Evolutionary conservation across 2,797 vertebrate species (phyloP).

Genomic region (Siniperca obscura): DNA sequence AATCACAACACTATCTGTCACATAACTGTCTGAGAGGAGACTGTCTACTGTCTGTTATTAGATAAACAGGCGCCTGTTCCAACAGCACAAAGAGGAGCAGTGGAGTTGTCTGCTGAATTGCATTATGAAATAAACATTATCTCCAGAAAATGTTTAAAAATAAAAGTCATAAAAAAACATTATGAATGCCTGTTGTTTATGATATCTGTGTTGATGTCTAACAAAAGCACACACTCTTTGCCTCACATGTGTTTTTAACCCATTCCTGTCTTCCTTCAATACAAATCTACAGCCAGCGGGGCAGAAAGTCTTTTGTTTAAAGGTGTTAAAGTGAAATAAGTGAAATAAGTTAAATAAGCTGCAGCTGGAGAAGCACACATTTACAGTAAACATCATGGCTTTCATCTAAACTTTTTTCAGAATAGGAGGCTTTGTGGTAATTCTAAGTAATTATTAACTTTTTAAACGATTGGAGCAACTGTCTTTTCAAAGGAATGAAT

Average conservation of each 20-base stretch:
- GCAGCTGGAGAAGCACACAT: background rate
- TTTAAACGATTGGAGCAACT: background rate
- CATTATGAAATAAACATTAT: background rate
- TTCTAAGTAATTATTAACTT: background rate
- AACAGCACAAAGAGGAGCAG: background rate
- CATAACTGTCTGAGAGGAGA: slow-evolving; percentile 2
- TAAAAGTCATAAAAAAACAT: too few species aligned
- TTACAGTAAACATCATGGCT: background rate
- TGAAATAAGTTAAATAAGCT: background rate
- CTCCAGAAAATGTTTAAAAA: background rate
- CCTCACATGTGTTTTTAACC: background rate
- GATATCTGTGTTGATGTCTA: background rate
- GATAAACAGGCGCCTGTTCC: background rate
- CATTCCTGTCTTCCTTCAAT: background rate
- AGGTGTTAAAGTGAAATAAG: background rate
- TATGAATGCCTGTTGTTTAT: background rate
- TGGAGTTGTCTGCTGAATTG: background rate
- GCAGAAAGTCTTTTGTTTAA: background rate
- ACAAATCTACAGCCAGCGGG: background rate
- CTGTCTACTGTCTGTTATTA: slow-evolving; percentile 7
- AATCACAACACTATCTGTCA: background rate
- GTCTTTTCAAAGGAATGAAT: background rate
- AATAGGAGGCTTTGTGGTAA: background rate
- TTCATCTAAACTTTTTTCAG: background rate
- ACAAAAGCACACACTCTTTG: background rate